Percentiles rank a stretch among this genome's conserved stretches.
phyloP scores from a whole-genome alignment of 2,888 invertebrate species.

The Palloptera scutellata region DNA sequence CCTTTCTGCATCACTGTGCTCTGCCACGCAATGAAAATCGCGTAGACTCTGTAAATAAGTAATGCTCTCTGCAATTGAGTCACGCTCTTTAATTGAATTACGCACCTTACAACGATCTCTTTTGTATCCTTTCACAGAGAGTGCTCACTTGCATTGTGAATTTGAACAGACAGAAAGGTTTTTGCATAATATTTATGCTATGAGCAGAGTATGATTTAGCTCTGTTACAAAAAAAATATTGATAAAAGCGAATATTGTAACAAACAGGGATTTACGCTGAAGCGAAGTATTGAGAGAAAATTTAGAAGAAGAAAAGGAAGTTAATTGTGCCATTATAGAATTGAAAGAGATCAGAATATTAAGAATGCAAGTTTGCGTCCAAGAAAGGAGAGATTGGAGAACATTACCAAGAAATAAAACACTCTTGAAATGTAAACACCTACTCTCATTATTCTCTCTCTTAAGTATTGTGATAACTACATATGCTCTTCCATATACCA shows the following conservation, averaged over 20 bases:
- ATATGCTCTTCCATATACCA: conserved; percentile 14
- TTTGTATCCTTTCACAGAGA: conserved; percentile 21
- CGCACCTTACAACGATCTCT: no score
- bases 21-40: no score
- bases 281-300: not conserved
- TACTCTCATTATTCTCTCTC: conserved; percentile 13
- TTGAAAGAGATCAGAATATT: no score
- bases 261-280: no score
- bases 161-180: conserved; percentile 1
- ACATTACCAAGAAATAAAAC: not conserved
- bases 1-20: no score
- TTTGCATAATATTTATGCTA: conserved; percentile 51
- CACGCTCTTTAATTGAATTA: no score
- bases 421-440: conserved; percentile 21
- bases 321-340: no score
- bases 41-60: no score
- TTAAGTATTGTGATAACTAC: conserved; percentile 22
- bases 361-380: no score
- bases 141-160: no score
- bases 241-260: not conserved
- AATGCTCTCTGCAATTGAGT: no score
- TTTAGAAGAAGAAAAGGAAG: not conserved
- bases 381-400: no score
- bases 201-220: conserved; percentile 36
- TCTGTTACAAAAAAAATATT: conserved; percentile 23